Conservation (phyloP, 23 tunicate genomes). For the Botrylloides violaceus region DNA sequence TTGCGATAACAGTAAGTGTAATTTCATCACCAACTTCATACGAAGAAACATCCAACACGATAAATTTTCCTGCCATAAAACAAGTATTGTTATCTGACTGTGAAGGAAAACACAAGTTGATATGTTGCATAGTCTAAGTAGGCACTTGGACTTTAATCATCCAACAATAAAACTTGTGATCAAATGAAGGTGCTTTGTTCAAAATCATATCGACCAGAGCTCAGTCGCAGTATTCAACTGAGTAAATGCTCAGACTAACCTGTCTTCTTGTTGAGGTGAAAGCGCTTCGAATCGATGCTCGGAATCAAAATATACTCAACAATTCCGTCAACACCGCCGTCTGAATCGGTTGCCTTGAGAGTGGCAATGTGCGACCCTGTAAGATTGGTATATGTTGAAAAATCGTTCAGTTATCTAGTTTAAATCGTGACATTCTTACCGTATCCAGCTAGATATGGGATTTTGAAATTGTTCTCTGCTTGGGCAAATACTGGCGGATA, state of each 20-base stretch:
- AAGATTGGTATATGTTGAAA: neutral
- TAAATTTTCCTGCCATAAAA: constrained; percentile 29
- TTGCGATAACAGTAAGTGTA: constrained; percentile 29
- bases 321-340: constrained; percentile 39
- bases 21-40: constrained; percentile 36
- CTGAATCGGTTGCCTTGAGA: constrained; percentile 49
- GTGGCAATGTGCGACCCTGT: constrained; percentile 28
- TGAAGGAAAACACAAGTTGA: neutral
- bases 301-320: constrained; percentile 25
- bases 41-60: constrained; percentile 13
- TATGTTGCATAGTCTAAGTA: too few species aligned
- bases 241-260: constrained; percentile 23
- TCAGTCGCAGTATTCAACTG: too few species aligned
- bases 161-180: too few species aligned
- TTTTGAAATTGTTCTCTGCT: neutral
- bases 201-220: too few species aligned
- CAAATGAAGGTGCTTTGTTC: too few species aligned
- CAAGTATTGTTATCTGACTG: neutral
- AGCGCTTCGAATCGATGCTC: constrained; percentile 34
- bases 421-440: neutral
- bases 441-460: neutral
- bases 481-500: constrained; percentile 27
- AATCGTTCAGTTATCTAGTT: neutral
- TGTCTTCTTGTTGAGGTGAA: constrained; percentile 20
- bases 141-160: too few species aligned